A percentile compares a stretch with the other conserved stretches of the same genome.
Evolutionary conservation across 2,113 vertebrate genomes (phyloP).

Genomic region (Platycercus adscitus): DNA sequence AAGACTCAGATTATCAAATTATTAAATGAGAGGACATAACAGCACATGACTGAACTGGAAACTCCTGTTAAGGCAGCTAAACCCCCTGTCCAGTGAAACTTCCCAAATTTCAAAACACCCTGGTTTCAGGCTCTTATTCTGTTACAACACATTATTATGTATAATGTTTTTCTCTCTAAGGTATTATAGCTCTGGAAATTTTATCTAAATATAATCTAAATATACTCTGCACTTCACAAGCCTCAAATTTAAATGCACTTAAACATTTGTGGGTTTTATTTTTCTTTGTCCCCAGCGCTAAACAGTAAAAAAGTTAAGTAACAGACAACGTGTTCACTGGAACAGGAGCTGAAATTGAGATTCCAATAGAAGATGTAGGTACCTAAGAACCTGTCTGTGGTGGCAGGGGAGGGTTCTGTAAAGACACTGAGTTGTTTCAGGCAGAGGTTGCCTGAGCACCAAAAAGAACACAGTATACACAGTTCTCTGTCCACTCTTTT

Average conservation of each 20-base stretch:
- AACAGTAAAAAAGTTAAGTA: neutral
- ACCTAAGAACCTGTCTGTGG: neutral
- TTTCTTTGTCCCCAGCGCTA: too few species aligned
- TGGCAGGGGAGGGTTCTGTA: neutral
- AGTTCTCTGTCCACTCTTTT: neutral
- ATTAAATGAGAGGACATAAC: neutral
- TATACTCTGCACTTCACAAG: neutral
- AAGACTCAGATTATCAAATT: rapidly evolving
- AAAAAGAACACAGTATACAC: rapidly evolving
- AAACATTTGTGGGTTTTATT: rapidly evolving
- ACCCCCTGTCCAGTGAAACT: neutral
- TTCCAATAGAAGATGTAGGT: neutral
- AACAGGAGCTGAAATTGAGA: neutral
- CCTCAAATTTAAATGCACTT: neutral
- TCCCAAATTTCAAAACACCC: neutral
- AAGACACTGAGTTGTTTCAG: rapidly evolving
- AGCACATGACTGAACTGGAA: neutral
- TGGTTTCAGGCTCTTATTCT: neutral
- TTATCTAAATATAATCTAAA: neutral
- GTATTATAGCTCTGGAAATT: neutral
- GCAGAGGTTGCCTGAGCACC: neutral
- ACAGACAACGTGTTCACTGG: neutral
- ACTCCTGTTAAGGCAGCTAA: neutral
- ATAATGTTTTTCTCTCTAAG: neutral
- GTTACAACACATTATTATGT: rapidly evolving